These are phyloP conservation scores for Acrobasis consociella DNA, from an alignment of 2,888 invertebrate genomes.

Conservation along the genomic window DNA sequence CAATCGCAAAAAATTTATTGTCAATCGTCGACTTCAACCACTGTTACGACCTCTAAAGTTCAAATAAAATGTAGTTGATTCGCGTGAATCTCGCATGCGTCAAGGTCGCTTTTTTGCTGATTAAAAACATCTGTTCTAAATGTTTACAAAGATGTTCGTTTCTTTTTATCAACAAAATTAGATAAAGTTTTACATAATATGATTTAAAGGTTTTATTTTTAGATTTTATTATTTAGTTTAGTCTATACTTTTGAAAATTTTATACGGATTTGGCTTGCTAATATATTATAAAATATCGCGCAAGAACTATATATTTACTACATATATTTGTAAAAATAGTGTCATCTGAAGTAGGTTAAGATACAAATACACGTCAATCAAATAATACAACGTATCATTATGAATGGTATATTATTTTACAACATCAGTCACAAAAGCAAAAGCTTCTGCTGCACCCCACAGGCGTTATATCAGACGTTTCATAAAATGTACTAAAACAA, in stretches of 20 bases:
- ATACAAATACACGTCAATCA: background rate
- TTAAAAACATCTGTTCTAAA: background rate
- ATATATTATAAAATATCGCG: no score
- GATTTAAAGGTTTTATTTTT: no score
- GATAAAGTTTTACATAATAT: no score
- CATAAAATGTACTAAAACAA: constrained; percentile 69
- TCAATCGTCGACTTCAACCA: background rate
- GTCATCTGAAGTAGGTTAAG: background rate
- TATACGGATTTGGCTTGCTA: no score
- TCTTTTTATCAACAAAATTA: background rate
- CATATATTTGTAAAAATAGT: no score
- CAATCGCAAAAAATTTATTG: background rate
- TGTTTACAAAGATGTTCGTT: background rate
- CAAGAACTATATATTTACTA: background rate
- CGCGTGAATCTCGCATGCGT: background rate
- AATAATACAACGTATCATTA: constrained; percentile 44
- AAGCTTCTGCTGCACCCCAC: constrained; percentile 59
- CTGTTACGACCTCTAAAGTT: background rate
- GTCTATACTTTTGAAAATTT: no score
- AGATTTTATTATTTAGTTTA: no score
- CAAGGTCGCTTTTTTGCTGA: background rate
- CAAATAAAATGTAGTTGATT: background rate
- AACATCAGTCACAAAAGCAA: constrained; percentile 67
- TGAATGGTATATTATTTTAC: constrained; percentile 67
- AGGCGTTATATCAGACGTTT: constrained; percentile 68